Base-by-base conservation (phyloP, 2,797 vertebrate genomes). In the Ceyx erithaca region DNA sequence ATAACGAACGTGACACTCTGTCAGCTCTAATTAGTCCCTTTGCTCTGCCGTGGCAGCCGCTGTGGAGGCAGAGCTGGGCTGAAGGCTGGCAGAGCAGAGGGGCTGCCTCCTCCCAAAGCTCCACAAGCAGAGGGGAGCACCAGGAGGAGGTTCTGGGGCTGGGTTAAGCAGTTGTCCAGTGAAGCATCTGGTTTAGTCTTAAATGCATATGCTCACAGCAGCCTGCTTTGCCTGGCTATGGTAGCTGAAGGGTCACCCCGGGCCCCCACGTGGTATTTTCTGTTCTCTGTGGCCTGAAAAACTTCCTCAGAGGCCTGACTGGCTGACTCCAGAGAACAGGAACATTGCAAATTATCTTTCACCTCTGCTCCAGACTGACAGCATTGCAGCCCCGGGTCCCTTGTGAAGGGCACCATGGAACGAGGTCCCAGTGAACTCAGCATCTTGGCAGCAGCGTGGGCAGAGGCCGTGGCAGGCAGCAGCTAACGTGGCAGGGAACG, bases 21-120 rank as follows among this genome's bases (percentile, higher is more conserved):
- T 82, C 85, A 63, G 82, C 35, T 43, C 82, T 92, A 91, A 95
- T 95, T 76, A 96, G 52, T 64, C 70, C 85, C 72, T 51, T 28
- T 41, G 84, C 76, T 67, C 11, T 35, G 26, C 4, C 1, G 37
- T 22, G 80, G 35, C 52, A 41, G 78, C 14, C 28, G 6, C 55
- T 3, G 43, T 0, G 7, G 35, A 22, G 76, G 67, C 79, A 59
- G 55, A 51, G 76, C 70, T 31, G 10, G 75, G 71, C 70, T 41
- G 52, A 2, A 10, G 81, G 52, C 68, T 43, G 49, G 51, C 49
- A 10, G 77, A 31, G 2, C 35, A 6, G 33, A 14, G 73, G 26
- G 58, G 67, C 59, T n/a, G 40, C 11, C 30, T 4, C 57, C 80
- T 35, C 58, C 7, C 0, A 30, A 18, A 78, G 45, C 52, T 55